Evolutionary conservation across 2,888 invertebrate genomes (phyloP).

Genomic region (Spisula subtruncata): DNA sequence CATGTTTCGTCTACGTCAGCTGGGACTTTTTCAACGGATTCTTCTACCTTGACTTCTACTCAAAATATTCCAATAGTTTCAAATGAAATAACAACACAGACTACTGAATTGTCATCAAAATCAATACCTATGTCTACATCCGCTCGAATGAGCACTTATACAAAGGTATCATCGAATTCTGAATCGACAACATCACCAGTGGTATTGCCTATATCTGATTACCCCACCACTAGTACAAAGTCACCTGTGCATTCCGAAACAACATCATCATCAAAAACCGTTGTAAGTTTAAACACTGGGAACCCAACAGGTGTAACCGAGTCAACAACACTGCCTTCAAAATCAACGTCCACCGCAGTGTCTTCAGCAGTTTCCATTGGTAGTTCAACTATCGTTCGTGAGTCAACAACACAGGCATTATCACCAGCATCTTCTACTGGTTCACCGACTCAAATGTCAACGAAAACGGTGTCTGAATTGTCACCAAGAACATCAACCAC

Average conservation of each 20-base stretch:
- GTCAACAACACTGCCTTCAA: background rate
- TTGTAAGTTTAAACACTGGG: background rate
- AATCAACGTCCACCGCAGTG: background rate
- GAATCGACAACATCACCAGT: background rate
- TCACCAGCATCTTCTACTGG: background rate
- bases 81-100: background rate
- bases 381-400: background rate
- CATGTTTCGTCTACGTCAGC: background rate
- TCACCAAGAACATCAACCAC: background rate
- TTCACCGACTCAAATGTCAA: background rate
- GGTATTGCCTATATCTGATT: background rate
- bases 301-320: background rate
- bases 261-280: background rate
- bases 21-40: background rate
- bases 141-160: background rate
- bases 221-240: background rate
- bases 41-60: background rate
- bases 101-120: background rate
- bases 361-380: background rate
- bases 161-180: background rate
- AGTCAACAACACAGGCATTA: background rate
- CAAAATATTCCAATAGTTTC: background rate
- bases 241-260: background rate
- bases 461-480: background rate
- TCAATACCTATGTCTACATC: background rate